These are phyloP conservation scores for Coronaproctus castanopsis DNA, from an alignment of 2,888 invertebrate species.

Conservation along the genomic window DNA sequence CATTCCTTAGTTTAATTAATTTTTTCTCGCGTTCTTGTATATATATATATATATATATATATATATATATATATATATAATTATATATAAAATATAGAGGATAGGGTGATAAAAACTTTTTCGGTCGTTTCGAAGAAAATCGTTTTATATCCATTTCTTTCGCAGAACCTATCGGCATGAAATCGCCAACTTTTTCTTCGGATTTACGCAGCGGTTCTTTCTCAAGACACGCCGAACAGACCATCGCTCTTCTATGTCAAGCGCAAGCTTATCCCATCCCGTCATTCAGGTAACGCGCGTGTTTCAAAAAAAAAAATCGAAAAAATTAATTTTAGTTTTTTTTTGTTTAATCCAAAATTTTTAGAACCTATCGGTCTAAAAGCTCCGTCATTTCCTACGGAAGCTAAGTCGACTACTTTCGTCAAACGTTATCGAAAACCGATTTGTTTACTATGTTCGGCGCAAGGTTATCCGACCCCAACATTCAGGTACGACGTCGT, in stretches of 20 bases:
- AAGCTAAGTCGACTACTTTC: constrained; percentile 28
- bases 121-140: no score
- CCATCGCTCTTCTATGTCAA: constrained; percentile 28
- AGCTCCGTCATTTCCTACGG: constrained; percentile 37
- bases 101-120: no score
- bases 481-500: constrained; percentile 29
- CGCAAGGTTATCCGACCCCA: constrained; percentile 32
- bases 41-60: no score
- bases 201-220: constrained; percentile 20
- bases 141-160: no score
- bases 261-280: constrained; percentile 39
- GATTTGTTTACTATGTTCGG: constrained; percentile 23
- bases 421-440: constrained; percentile 16
- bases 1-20: no score
- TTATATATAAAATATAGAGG: no score
- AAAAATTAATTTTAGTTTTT: background rate
- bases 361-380: constrained; percentile 33
- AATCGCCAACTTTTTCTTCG: constrained; percentile 28
- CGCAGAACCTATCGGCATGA: constrained; percentile 28
- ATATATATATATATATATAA: no score
- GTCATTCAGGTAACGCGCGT: constrained; percentile 28
- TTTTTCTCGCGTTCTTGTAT: no score
- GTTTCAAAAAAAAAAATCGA: background rate
- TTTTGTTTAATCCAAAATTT: no score
- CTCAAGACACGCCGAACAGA: constrained; percentile 14